Conservation (phyloP, 2,797 vertebrate species). For the Dryobates pubescens region DNA sequence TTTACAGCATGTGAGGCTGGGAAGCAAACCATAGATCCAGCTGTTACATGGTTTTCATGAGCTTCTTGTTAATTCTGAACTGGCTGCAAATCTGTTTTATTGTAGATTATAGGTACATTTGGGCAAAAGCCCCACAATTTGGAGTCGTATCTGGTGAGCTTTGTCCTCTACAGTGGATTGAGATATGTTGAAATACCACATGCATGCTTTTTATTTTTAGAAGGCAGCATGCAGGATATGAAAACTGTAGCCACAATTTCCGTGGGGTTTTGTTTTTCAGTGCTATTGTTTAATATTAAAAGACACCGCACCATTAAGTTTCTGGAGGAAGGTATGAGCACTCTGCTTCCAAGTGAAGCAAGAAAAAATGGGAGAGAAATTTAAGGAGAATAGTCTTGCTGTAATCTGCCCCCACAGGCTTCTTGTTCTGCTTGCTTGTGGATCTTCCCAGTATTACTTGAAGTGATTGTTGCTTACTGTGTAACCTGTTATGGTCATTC, state of each 20-base stretch:
- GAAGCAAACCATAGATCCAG: not conserved
- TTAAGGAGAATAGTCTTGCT: not conserved
- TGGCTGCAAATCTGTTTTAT: not conserved
- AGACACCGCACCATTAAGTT: not conserved
- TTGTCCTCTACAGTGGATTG: not conserved
- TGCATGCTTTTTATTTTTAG: slow-evolving; percentile 37
- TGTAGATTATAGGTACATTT: not conserved
- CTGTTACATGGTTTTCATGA: not conserved
- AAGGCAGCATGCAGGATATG: not conserved
- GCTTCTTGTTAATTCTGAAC: not conserved
- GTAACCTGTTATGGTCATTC: not conserved
- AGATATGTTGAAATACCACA: not conserved
- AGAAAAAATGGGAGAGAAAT: not conserved
- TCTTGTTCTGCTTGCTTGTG: not conserved
- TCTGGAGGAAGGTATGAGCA: not conserved
- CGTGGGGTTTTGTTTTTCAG: not conserved
- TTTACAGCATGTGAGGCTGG: not conserved
- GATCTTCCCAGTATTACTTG: not conserved
- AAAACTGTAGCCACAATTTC: slow-evolving; percentile 21
- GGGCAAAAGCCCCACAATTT: not conserved
- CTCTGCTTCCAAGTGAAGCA: not conserved
- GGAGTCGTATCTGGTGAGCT: not conserved
- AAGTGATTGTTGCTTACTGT: not conserved
- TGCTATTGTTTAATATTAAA: not conserved
- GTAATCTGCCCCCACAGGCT: not conserved